Evolutionary conservation across 2,888 invertebrate genomes (phyloP).

Genomic region (Orchestes rusci): DNA sequence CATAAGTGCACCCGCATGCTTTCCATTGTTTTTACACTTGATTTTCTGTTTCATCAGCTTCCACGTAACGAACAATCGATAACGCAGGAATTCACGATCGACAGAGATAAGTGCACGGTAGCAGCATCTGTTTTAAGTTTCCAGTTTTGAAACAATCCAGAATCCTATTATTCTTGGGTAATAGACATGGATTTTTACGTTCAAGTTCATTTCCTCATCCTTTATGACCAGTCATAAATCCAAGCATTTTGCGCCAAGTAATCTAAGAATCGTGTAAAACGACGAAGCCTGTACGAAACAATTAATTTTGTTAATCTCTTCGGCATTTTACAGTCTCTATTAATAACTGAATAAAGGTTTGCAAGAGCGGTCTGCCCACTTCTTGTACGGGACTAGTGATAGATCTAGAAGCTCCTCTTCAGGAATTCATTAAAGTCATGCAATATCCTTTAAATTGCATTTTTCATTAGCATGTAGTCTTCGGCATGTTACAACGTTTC

Average conservation of each 20-base stretch:
- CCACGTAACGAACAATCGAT: conserved; percentile 31
- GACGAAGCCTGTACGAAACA: conserved; percentile 12
- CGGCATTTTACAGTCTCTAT: conserved; percentile 11
- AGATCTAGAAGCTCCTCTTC: too few species aligned
- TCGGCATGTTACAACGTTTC: too few species aligned
- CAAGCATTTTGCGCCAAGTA: conserved; percentile 15
- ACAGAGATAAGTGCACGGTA: conserved; percentile 29
- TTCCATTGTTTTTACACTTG: conserved; percentile 25
- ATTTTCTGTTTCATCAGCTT: conserved; percentile 24
- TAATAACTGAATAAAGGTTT: too few species aligned
- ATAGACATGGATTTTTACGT: too few species aligned
- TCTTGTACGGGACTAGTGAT: too few species aligned
- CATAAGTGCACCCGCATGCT: conserved; percentile 24
- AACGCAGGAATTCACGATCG: conserved; percentile 39
- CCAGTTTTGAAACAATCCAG: too few species aligned
- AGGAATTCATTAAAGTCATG: too few species aligned
- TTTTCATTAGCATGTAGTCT: too few species aligned
- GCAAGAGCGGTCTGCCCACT: too few species aligned
- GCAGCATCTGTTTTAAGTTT: too few species aligned
- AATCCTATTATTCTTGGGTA: too few species aligned
- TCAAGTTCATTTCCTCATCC: conserved; percentile 10
- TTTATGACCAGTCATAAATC: conserved; percentile 13
- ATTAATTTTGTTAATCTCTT: conserved; percentile 20
- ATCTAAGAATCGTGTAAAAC: conserved; percentile 21
- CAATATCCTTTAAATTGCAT: too few species aligned